Base-by-base conservation (phyloP, 2,113 vertebrate genomes). In the Acanthisitta chloris region DNA sequence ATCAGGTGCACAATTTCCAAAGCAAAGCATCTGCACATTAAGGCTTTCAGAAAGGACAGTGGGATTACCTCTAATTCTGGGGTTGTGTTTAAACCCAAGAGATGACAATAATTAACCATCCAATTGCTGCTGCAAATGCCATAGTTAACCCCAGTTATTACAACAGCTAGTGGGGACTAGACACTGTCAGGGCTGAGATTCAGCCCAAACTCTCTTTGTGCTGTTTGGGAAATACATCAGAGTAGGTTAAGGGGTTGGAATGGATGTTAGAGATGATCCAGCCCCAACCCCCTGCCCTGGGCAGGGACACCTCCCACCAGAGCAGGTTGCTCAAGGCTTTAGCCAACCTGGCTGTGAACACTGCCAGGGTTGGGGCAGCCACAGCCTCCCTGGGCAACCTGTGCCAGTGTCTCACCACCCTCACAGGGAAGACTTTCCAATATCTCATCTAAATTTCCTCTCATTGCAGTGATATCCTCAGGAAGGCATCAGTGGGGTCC, bases 381-480 rank as follows among this genome's bases (percentile, higher is more conserved):
- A n/a, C n/a, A n/a, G n/a, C n/a, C n/a, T n/a, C n/a, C n/a, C n/a
- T n/a, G n/a, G n/a, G n/a, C n/a, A n/a, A n/a, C n/a, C n/a, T n/a
- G n/a, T n/a, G n/a, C n/a, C n/a, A n/a, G n/a, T n/a, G n/a, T n/a
- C n/a, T n/a, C n/a, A n/a, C n/a, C n/a, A n/a, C n/a, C n/a, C n/a
- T n/a, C n/a, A n/a, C n/a, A n/a, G n/a, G n/a, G n/a, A n/a, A n/a
- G n/a, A n/a, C n/a, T n/a, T n/a, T n/a, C n/a, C n/a, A n/a, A n/a
- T n/a, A n/a, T n/a, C n/a, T n/a, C n/a, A n/a, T n/a, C n/a, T n/a
- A n/a, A n/a, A n/a, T n/a, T n/a, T n/a, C n/a, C n/a, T n/a, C 23
- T 14, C 26, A 1, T 2, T 43, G 7, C 29, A 74, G 46, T 0
- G 1, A 9, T 14, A 6, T 45, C 15, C 18, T 10, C 1, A 0